Conservation (phyloP, 2,888 invertebrate genomes). For the Micoletzkya japonica region DNA sequence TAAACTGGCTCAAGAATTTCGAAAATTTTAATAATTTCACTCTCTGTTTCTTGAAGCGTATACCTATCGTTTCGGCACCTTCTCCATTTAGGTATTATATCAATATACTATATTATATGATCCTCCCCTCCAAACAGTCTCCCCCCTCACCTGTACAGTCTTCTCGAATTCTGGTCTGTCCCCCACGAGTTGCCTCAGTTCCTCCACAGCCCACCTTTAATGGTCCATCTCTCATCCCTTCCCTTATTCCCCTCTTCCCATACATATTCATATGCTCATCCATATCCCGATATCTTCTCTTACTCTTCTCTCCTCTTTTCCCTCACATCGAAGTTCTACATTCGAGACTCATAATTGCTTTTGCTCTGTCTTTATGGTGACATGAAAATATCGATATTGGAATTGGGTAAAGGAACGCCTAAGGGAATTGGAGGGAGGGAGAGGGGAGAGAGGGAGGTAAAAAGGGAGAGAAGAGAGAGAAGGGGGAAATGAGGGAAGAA, state of each 20-base stretch:
- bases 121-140: not conserved
- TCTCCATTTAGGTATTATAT: too few species aligned
- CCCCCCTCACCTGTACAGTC: constrained; percentile 36
- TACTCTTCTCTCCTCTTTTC: not conserved
- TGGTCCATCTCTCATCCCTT: too few species aligned
- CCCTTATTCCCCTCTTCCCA: not conserved
- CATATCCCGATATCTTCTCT: not conserved
- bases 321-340: too few species aligned
- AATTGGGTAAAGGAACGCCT: too few species aligned
- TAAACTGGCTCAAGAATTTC: too few species aligned
- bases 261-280: not conserved
- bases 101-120: too few species aligned
- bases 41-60: too few species aligned
- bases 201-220: constrained; percentile 53
- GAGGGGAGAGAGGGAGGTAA: not conserved
- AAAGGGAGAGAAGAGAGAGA: constrained; percentile 1
- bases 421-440: not conserved
- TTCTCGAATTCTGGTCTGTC: constrained; percentile 45
- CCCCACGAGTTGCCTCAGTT: constrained; percentile 38
- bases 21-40: too few species aligned
- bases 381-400: too few species aligned
- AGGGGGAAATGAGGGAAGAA: not conserved
- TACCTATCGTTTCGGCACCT: too few species aligned
- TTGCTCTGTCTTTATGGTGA: too few species aligned
- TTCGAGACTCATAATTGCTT: too few species aligned